Evolutionary conservation across 2,888 invertebrate species (phyloP).

Genomic region (Xylota sylvarum): DNA sequence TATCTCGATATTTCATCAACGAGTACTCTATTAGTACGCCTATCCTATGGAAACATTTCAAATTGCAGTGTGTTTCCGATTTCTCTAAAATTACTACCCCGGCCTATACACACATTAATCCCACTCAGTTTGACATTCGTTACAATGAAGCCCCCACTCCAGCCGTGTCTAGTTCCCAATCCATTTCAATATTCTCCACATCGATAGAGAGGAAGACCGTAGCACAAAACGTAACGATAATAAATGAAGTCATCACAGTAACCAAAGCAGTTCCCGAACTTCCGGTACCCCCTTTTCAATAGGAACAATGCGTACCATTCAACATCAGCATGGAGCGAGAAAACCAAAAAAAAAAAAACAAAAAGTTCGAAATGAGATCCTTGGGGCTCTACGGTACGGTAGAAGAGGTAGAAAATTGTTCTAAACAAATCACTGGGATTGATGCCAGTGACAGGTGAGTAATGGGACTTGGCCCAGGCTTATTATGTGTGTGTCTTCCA

Average conservation of each 20-base stretch:
- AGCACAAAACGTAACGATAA: conserved; percentile 62
- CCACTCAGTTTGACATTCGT: conserved; percentile 66
- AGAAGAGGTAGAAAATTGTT: conserved; percentile 50
- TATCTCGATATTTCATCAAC: conserved; percentile 50
- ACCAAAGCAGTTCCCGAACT: conserved; percentile 52
- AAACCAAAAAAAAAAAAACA: conserved; percentile 34
- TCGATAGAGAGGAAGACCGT: conserved; percentile 31
- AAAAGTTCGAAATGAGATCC: conserved; percentile 49
- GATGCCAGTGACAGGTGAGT: conserved; percentile 76
- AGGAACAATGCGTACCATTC: conserved; percentile 22
- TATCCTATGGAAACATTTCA: conserved; percentile 20
- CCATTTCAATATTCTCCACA: conserved; percentile 63
- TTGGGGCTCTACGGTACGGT: background rate
- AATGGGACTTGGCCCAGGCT: conserved; percentile 75
- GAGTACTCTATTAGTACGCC: conserved; percentile 52
- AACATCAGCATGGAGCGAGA: background rate
- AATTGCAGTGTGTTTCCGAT: conserved; percentile 31
- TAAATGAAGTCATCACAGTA: conserved; percentile 74
- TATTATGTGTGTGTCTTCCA: conserved; percentile 72
- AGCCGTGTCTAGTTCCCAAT: background rate
- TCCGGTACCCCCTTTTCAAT: conserved; percentile 37
- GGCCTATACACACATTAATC: conserved; percentile 45
- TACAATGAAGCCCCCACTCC: conserved; percentile 40
- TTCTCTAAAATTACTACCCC: conserved; percentile 24
- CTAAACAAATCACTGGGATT: conserved; percentile 76